phyloP scores from a whole-genome alignment of 2,888 invertebrate species.

The Tupiocoris notatus region DNA sequence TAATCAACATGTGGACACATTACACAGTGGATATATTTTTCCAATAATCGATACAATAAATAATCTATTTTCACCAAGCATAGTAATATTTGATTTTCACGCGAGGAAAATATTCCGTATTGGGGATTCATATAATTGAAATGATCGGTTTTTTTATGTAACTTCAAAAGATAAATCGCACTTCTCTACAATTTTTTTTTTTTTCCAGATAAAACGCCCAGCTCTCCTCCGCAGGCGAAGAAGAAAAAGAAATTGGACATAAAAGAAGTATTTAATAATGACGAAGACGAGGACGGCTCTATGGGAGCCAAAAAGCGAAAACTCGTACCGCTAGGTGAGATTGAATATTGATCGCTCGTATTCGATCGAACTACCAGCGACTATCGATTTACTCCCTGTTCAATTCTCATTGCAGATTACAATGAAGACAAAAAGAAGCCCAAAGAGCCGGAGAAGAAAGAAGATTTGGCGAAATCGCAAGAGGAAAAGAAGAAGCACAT shows the following conservation, averaged over 20 bases:
- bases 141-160: no score
- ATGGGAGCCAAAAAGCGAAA: slow-evolving; percentile 68
- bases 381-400: no score
- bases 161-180: no score
- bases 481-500: slow-evolving; percentile 97
- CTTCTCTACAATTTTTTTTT: not conserved
- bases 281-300: slow-evolving; percentile 65
- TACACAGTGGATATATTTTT: no score
- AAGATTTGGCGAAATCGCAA: slow-evolving; percentile 68
- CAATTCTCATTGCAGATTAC: slow-evolving; percentile 59
- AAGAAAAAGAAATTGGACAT: slow-evolving; percentile 74
- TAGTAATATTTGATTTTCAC: no score
- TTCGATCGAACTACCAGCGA: not conserved
- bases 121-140: no score
- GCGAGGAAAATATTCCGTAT: no score
- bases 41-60: no score
- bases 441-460: slow-evolving; percentile 57
- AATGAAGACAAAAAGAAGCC: slow-evolving; percentile 58
- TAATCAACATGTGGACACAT: no score
- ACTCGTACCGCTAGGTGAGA: slow-evolving; percentile 70
- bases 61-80: no score
- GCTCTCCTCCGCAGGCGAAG: slow-evolving; percentile 48
- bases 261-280: slow-evolving; percentile 82
- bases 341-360: not conserved
- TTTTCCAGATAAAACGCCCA: slow-evolving; percentile 45